Base-by-base conservation (phyloP, 2,888 invertebrate genomes). In the Netelia inedita region DNA sequence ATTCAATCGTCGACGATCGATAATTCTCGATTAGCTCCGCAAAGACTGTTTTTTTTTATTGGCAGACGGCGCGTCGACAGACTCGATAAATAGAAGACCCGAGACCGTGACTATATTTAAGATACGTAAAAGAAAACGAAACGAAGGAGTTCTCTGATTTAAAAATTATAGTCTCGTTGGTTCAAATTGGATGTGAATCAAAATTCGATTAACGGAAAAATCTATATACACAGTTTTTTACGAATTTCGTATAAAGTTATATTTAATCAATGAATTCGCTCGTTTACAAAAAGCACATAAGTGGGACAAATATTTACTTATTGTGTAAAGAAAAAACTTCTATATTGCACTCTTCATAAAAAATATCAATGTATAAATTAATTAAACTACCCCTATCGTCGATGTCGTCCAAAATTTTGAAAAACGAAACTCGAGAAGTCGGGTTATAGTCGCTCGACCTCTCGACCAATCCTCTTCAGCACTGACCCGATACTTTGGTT, bases 331-430 rank as follows among this genome's bases (percentile, higher is more conserved):
- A 65, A 46, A 72, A 35, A 61, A 55, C n/a, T 1, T 65, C 11
- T 35, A 55, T 78, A 83, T 85, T 82, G 76, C 76, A 80, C 80
- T 72, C 66, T 16, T 53, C 5, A 69, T 41, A 65, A 61, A 41
- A 85, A 55, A 68, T 66, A 53, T 74, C 11, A 43, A 63, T 61
- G 74, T 68, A 79, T 79, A 61, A 74, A 57, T 46, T 14, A 43
- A 59, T 59, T 46, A 41, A 65, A 75, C 6, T 35, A 35, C 35
- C 35, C 50, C 23, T 59, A 63, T 46, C 16, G 50, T 11, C 28
- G 35, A 50, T 74, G 50, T 46, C 11, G 35, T 35, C 35, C 35
- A 11, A 21, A 28, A 63, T 50, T 61, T 72, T 35, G 57, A 59
- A 59, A 50, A 59, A 21, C 55, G 53, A 57, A 57, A 35, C 19